These are phyloP conservation scores for Oncorhynchus tshawytscha DNA, from an alignment of 2,113 vertebrate genomes.

Conservation along the genomic window DNA sequence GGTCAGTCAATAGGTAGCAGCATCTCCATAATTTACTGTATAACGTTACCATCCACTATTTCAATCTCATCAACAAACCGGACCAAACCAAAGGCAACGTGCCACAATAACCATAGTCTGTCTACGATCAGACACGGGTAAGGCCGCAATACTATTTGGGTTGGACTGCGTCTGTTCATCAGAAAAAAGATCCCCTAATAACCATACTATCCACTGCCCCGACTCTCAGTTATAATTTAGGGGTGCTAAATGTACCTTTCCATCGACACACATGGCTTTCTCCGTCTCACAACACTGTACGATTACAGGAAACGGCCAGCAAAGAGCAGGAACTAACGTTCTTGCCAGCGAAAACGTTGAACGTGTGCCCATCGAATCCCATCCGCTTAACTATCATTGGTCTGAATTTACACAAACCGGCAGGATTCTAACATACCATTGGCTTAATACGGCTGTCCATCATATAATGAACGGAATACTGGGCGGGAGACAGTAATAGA, in stretches of 20 bases:
- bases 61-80: slow-evolving; percentile 77
- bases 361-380: slow-evolving; percentile 42
- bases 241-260: slow-evolving; percentile 80
- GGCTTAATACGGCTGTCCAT: slow-evolving; percentile 23
- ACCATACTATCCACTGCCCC: slow-evolving; percentile 48
- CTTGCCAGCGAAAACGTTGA: slow-evolving; percentile 62
- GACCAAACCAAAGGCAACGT: slow-evolving; percentile 81
- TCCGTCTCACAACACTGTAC: slow-evolving; percentile 83
- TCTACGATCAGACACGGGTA: slow-evolving; percentile 72
- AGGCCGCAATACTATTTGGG: slow-evolving; percentile 77
- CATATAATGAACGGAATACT: slow-evolving; percentile 16
- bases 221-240: slow-evolving; percentile 65
- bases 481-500: slow-evolving; percentile 60
- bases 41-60: slow-evolving; percentile 45
- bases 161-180: slow-evolving; percentile 57
- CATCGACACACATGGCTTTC: slow-evolving; percentile 84
- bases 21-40: slow-evolving; percentile 51
- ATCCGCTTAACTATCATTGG: slow-evolving; percentile 58
- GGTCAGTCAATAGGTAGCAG: slow-evolving; percentile 3
- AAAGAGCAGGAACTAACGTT: slow-evolving; percentile 81
- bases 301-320: slow-evolving; percentile 82
- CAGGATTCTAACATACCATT: slow-evolving; percentile 42
- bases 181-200: slow-evolving; percentile 60
- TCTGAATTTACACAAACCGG: slow-evolving; percentile 31
- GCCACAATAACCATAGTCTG: slow-evolving; percentile 77